phyloP scores from a whole-genome alignment of 2,888 invertebrate species.

The Yponomeuta sedellus region DNA sequence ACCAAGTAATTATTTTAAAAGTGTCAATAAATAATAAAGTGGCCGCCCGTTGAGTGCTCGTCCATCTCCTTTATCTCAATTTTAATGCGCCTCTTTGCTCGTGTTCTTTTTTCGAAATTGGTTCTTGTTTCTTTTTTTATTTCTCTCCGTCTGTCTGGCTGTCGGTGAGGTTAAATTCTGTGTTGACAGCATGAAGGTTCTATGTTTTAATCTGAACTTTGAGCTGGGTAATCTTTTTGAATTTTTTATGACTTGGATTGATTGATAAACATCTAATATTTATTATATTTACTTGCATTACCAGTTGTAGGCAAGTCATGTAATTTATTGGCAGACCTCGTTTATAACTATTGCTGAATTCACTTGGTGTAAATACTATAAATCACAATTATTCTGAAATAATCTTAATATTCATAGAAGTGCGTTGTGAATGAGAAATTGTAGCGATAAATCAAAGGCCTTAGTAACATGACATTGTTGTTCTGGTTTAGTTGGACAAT shows the following conservation, averaged over 20 bases:
- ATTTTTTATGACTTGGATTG: slow-evolving; percentile 26
- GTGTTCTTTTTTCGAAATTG: slow-evolving; percentile 53
- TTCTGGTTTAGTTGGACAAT: slow-evolving; percentile 13
- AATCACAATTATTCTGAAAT: slow-evolving; percentile 9
- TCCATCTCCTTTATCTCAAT: slow-evolving; percentile 75
- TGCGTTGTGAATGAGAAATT: slow-evolving; percentile 20
- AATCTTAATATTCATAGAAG: slow-evolving; percentile 16
- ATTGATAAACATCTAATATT: not conserved
- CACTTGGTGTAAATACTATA: slow-evolving; percentile 1
- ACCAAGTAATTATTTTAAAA: slow-evolving; percentile 68
- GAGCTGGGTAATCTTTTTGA: slow-evolving; percentile 59
- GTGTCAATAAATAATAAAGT: slow-evolving; percentile 77
- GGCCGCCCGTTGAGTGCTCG: slow-evolving; percentile 70
- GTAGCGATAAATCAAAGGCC: slow-evolving; percentile 52
- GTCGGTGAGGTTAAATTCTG: slow-evolving; percentile 63
- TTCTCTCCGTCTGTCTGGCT: slow-evolving; percentile 50
- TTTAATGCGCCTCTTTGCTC: slow-evolving; percentile 75
- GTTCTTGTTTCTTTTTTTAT: slow-evolving; percentile 45
- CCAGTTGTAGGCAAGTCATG: not conserved
- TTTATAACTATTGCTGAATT: not conserved
- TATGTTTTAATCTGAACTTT: slow-evolving; percentile 72
- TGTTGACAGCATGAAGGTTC: slow-evolving; percentile 71
- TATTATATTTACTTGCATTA: not conserved
- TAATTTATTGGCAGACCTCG: not conserved
- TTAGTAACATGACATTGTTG: slow-evolving; percentile 53